Evolutionary conservation across 1,140 invertebrate genomes (phyloP), one percentile per base, ranked within the genome.

Genomic region (Formica selysi): DNA sequence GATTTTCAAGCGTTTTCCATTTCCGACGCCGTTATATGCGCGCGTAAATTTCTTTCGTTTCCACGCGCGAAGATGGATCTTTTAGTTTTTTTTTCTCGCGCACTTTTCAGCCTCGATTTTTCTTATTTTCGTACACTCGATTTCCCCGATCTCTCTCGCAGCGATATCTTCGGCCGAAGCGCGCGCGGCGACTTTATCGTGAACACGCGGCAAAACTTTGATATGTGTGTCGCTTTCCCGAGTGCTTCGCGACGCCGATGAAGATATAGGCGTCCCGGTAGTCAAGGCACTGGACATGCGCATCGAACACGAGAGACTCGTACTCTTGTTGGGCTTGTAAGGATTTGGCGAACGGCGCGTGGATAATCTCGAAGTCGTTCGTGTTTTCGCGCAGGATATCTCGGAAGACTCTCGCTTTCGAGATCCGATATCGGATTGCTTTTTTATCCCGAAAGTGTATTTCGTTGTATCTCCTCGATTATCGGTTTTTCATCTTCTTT

Each of bases 261-360:
- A 83, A 86, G 85, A 70, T 86, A 87, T 85, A 86, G 87, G 89
- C 91, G 93, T 94, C 92, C 90, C 89, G 90, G 93, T 94, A 91
- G 93, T 89, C 94, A 94, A 94, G 93, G 94, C 92, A 94, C 93
- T 93, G 93, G 86, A 92, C 93, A 92, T 94, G 94, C 94, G 94
- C 92, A 88, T 11, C 65, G 65, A 57, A 85, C 22, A 68, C n/a
- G 29, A 57, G 32, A 76, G 36, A 61, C 16, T 79, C 13, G 61
- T 78, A 44, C 54, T 86, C 59, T 38, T 61, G 16, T 32, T n/a
- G 70, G 11, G 13, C 61, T 57, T 8, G 54, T 26, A 73, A 85
- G 36, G 59, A 61, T 85, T 76, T 61, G 59, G 29, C 10, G 57
- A 61, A 32, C 48, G 32, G 26, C 38, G 62, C 36, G 76, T 16